Percentiles rank a stretch among this genome's conserved stretches.
These are phyloP conservation scores for Drosophila dives DNA, from an alignment of 2,888 invertebrate species.

Conservation along the genomic window DNA sequence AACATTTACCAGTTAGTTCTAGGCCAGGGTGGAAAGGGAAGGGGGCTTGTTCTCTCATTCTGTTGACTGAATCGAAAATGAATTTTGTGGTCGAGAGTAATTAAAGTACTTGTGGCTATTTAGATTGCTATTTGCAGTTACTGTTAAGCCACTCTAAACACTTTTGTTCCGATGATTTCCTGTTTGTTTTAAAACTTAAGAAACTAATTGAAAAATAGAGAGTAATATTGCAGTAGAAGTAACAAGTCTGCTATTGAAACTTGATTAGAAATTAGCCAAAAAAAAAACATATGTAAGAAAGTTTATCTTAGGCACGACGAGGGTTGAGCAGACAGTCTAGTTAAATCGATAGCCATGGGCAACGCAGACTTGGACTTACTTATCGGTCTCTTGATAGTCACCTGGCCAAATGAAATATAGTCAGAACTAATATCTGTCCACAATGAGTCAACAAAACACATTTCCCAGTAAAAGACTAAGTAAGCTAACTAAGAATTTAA, in stretches of 20 bases:
- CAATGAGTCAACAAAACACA: no score
- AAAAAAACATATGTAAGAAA: background rate
- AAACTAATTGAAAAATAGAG: no score
- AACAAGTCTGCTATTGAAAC: background rate
- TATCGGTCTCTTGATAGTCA: no score
- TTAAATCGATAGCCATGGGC: no score
- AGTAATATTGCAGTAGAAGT: no score
- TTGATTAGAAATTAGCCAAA: background rate
- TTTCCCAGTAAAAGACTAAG: no score
- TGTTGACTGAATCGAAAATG: background rate
- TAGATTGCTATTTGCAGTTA: background rate
- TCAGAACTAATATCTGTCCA: no score
- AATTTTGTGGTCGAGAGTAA: background rate
- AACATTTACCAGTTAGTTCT: slow-evolving; percentile 21
- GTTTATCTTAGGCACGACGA: background rate
- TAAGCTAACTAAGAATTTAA: no score
- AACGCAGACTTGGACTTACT: no score
- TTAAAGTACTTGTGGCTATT: background rate
- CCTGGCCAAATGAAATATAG: no score
- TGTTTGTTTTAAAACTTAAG: no score
- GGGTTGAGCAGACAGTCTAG: no score
- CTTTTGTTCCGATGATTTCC: background rate
- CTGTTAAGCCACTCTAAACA: background rate
- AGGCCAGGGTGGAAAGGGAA: background rate
- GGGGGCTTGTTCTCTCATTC: background rate